Base-by-base conservation (phyloP, 35 echinoderm and acorn worm genomes). In the Strongylocentrotus purpuratus region DNA sequence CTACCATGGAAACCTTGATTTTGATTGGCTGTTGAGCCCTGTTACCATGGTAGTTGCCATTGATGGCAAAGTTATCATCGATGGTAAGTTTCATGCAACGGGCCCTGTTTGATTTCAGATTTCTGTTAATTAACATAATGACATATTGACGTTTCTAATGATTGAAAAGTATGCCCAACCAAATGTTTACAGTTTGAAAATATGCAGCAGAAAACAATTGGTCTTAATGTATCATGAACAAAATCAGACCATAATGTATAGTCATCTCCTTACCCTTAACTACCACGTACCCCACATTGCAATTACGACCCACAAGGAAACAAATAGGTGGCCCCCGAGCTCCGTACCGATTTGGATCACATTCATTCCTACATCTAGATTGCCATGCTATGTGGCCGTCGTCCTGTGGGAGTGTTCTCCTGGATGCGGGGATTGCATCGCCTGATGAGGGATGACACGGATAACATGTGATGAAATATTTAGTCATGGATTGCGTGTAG, bases 401-500 rank as follows among this genome's bases (percentile, higher is more conserved):
- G 18, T 78, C 65, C 65, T 78, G 22, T 78, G 65, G 65, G 65
- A 78, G 65, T 22, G 65, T 18, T 78, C 28, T 7, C 20, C 22
- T 78, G 4, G 65, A 28, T 78, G 20, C n/a, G 65, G 6, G 65
- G 65, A n/a, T 78, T 78, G 22, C 22, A 78, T 22, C 4, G 4
- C 20, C 20, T 78, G 65, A 78, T 78, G 65, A 78, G 65, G 65
- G 25, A 78, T 78, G 65, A 78, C 65, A 78, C 25, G 65, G 65
- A 78, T 78, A 78, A 78, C 65, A 78, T 78, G 65, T 78, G 65
- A 78, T 78, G 65, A 78, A 78, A 78, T 78, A 78, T 78, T 78
- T 78, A 78, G 65, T 78, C 65, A 78, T 78, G 65, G 25, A 78
- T 59, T 78, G 65, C 65, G 2, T 41, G 35, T 59, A 59, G 52